Evolutionary conservation across 2,113 vertebrate species (phyloP).

Genomic region (Triplophysa dalaica): DNA sequence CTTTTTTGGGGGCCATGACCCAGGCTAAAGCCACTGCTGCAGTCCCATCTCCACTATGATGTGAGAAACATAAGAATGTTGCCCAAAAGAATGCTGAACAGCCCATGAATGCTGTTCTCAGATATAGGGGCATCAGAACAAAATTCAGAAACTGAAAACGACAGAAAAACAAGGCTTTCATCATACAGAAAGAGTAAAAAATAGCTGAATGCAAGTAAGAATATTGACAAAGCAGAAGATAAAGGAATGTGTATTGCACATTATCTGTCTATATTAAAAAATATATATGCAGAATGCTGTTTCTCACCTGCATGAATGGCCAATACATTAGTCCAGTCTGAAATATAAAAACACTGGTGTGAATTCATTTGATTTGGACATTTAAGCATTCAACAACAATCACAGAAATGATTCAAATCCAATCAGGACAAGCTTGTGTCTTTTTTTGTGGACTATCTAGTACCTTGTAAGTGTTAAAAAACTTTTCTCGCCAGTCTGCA

Average conservation of each 20-base stretch:
- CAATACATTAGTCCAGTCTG: conserved; percentile 92
- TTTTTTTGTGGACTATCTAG: conserved; percentile 22
- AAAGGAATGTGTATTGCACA: neutral
- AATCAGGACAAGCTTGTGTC: neutral
- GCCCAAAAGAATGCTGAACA: conserved; percentile 91
- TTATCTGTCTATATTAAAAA: neutral
- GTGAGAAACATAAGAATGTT: conserved; percentile 87
- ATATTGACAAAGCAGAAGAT: neutral
- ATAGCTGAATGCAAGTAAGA: neutral
- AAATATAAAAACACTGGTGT: conserved; percentile 57
- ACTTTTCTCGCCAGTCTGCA: conserved; percentile 87
- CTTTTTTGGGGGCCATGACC: conserved; percentile 66
- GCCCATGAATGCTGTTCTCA: conserved; percentile 86
- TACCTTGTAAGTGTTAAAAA: conserved; percentile 93
- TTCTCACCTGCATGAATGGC: conserved; percentile 91
- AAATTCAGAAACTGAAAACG: conserved; percentile 86
- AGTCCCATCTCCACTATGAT: conserved; percentile 83
- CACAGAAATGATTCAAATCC: too few species aligned
- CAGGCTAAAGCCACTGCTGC: conserved; percentile 71
- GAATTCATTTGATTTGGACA: neutral
- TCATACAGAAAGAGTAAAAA: neutral
- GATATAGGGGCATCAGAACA: conserved; percentile 79
- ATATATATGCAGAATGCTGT: neutral
- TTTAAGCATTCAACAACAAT: too few species aligned
- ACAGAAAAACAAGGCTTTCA: neutral